Evolutionary conservation across 2,888 invertebrate species (phyloP), one percentile per base, ranked within the genome.

Genomic region (Meiosimyza platycephala): DNA sequence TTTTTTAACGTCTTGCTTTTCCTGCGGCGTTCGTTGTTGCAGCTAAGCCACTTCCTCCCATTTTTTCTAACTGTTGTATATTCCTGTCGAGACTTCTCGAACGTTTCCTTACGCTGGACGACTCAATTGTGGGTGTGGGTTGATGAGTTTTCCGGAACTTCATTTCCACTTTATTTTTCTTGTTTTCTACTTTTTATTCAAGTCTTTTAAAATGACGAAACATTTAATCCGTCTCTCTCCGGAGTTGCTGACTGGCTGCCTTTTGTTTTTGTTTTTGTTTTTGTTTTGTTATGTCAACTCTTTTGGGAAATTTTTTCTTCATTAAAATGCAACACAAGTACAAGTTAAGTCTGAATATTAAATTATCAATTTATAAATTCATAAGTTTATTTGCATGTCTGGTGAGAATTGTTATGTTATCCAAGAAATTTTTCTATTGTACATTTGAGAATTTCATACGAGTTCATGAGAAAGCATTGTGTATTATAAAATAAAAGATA

Each of bases 311-410:
- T 40, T 40, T 69, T 28, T 33, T 64, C 62, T 13, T 69, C 70
- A 70, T 70, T 69, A 69, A 52, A 52, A 69, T 62, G 62, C 70
- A 54, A 52, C 63, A 63, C 63, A 50, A 48, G 68, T 6, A 55
- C n/a, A 55, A 55, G 22, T 18, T 54, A 7, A 12, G 18, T 16
- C 55, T 67, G 57, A 55, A 48, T 67, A 57, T 48, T 57, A 57
- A 57, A 67, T 47, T 67, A 22, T 40, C 50, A 64, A 51, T 64
- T 57, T 57, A 67, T 67, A 40, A 67, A 67, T 57, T 67, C 57
- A 57, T 48, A 55, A 55, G 11, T 48, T 67, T 11, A 28, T 65
- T 40, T 33, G 66, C 66, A 54, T 55, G 55, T 67, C 64, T 64
- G 60, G 28, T 50, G 64, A 22, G 51, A 15, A 64, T 51, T 64